phyloP scores from a whole-genome alignment of 2,797 vertebrate genomes.

The Morus bassanus region DNA sequence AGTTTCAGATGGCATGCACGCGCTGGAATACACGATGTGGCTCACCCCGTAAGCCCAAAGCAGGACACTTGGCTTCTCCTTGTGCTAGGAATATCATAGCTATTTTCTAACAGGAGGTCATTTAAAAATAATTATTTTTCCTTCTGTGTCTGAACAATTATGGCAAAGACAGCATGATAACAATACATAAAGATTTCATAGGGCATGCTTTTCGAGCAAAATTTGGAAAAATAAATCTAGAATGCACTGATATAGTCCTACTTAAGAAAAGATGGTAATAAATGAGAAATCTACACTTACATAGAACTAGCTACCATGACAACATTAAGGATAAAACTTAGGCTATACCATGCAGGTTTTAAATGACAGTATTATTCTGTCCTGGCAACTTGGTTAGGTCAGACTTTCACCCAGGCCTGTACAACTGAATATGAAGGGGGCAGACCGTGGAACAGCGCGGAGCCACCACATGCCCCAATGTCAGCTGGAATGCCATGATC shows the following conservation, averaged over 20 bases:
- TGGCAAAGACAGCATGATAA: background rate
- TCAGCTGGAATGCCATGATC: background rate
- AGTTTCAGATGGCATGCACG: background rate
- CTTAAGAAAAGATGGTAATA: background rate
- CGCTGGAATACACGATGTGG: background rate
- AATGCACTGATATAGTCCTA: background rate
- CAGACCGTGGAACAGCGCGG: conserved; percentile 77
- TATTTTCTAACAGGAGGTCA: background rate
- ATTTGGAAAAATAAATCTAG: background rate
- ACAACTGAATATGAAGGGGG: background rate
- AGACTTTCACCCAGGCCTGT: background rate
- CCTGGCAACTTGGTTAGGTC: background rate
- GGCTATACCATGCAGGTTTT: background rate
- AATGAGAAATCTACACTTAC: background rate
- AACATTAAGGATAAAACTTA: background rate
- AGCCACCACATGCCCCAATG: conserved; percentile 58
- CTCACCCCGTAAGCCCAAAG: background rate
- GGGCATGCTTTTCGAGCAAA: background rate
- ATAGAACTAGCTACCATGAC: background rate
- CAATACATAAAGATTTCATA: background rate
- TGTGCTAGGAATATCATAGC: background rate
- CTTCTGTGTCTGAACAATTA: background rate
- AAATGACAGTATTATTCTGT: background rate
- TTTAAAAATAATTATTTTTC: background rate
- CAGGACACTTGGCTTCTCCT: background rate